phyloP scores from a whole-genome alignment of 2,113 vertebrate genomes.

The Antechinus stuartii region DNA sequence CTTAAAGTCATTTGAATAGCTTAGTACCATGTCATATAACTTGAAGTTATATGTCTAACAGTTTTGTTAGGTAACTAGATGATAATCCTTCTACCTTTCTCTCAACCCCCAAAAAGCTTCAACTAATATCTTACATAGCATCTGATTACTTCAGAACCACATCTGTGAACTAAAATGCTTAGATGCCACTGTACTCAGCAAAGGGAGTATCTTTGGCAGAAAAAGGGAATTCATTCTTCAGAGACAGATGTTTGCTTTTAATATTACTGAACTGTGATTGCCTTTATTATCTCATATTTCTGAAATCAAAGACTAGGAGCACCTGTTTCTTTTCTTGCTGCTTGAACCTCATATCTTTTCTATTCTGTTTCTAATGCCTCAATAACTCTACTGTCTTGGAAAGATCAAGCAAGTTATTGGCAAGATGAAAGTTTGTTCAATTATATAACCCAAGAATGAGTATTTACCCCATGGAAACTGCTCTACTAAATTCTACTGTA shows the following conservation, averaged over 20 bases:
- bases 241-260: conserved; percentile 5
- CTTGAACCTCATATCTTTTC: background rate
- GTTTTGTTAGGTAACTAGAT: background rate
- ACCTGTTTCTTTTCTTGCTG: background rate
- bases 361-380: background rate
- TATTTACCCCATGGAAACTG: background rate
- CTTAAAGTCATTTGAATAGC: conserved; percentile 35
- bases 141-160: background rate
- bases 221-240: background rate
- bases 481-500: background rate
- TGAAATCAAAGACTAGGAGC: background rate
- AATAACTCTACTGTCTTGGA: background rate
- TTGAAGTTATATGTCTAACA: background rate
- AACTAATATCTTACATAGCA: conserved; percentile 10
- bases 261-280: conserved; percentile 7
- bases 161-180: background rate
- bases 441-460: background rate
- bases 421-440: background rate
- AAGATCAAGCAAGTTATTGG: background rate
- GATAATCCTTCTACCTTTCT: conserved; percentile 1
- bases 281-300: background rate
- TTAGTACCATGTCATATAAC: background rate
- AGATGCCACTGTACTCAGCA: background rate
- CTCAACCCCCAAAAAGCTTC: background rate
- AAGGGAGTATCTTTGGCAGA: conserved; percentile 45